Base-by-base conservation (phyloP, 2,797 vertebrate genomes). In the Scolopax bukidnonensis region DNA sequence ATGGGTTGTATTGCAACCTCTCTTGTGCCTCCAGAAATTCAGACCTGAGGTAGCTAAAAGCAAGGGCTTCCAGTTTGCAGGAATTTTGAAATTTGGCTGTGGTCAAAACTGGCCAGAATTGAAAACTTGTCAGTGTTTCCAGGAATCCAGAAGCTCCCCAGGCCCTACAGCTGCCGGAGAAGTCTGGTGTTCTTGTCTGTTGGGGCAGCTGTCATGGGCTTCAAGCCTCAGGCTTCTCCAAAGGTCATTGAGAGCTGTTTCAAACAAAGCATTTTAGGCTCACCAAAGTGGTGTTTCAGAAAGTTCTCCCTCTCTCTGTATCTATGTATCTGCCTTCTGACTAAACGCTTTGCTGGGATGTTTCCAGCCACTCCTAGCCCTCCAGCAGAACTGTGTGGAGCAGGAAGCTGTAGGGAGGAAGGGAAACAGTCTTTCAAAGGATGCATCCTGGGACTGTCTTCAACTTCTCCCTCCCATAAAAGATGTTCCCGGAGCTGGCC, bases 101-200 rank as follows among this genome's bases (percentile, higher is more conserved):
- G 40, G 53, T 85, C 30, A 84, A 65, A 90, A 71, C 65, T 86
- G 85, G 63, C 85, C 70, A 73, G 74, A 90, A 93, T 13, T 47
- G 68, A 94, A 75, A 95, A 79, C 41, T 61, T 91, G 69, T 91
- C 87, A 67, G 79, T 92, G 54, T 94, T 97, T 97, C 94, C 93
- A 95, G 74, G 93, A 96, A 96, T 65, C 59, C 74, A 84, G 93
- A 70, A 89, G 80, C 63, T 92, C 88, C 88, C 84, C 28, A 76
- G 90, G 36, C 77, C 51, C 32, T 65, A 28, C 94, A 96, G 94
- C 94, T 93, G 93, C 54, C 59, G 73, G 28, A 54, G 51, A 86
- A 91, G 61, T 84, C 79, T 89, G 73, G 40, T 80, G n/a, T 76
- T 82, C 79, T 77, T 84, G 60, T 87, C 87, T 96, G 83, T 63